Conservation (phyloP, 2,797 vertebrate species). For the Vultur gryphus region DNA sequence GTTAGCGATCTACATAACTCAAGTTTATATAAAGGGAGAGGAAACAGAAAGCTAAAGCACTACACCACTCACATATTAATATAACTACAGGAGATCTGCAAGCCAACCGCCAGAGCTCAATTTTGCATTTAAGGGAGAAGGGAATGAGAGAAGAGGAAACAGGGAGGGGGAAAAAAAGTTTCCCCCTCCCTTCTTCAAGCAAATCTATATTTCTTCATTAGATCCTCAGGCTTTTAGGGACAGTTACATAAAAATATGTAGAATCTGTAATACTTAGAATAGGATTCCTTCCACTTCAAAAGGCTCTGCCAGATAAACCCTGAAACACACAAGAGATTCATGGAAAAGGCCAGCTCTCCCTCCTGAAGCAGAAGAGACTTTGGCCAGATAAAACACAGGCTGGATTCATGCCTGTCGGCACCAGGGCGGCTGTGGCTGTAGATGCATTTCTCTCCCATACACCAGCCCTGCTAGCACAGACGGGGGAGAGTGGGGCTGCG, state of each 20-base stretch:
- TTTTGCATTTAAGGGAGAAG: background rate
- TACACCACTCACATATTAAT: background rate
- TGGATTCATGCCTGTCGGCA: background rate
- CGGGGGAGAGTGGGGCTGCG: background rate
- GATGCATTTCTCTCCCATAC: accelerated
- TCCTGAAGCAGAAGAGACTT: background rate
- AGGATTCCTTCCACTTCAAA: background rate
- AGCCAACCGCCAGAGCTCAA: background rate
- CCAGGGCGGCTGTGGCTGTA: background rate
- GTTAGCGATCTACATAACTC: background rate
- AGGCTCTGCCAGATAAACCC: background rate
- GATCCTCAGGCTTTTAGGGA: background rate
- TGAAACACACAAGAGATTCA: accelerated
- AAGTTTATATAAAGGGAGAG: background rate
- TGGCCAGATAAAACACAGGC: background rate
- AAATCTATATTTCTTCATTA: background rate
- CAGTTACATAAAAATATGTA: background rate
- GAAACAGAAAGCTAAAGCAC: background rate
- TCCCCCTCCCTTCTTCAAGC: background rate
- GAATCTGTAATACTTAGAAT: background rate
- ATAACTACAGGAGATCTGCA: background rate
- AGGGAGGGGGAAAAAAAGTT: background rate
- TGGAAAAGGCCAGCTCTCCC: background rate
- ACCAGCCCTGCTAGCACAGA: background rate
- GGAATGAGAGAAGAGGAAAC: background rate